phyloP scores from a whole-genome alignment of 2,113 vertebrate genomes.

The Butorides virescens region DNA sequence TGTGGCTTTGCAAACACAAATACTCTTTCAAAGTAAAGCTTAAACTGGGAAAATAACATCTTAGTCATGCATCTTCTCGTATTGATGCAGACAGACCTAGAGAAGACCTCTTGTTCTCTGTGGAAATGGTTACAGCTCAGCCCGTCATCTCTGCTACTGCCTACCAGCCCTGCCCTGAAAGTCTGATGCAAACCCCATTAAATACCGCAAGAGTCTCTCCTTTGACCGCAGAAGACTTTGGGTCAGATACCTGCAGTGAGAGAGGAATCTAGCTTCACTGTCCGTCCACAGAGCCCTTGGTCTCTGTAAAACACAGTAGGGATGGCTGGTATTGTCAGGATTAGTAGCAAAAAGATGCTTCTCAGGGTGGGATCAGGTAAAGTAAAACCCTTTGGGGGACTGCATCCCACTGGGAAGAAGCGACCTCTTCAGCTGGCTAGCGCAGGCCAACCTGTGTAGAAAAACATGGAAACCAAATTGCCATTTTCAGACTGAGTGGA shows the following conservation, averaged over 20 bases:
- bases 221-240: neutral
- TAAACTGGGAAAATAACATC: neutral
- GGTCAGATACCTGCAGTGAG: neutral
- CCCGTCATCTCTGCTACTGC: neutral
- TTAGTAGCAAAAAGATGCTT: neutral
- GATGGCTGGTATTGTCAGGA: neutral
- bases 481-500: neutral
- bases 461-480: neutral
- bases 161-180: neutral
- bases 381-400: neutral
- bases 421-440: neutral
- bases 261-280: neutral
- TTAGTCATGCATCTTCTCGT: neutral
- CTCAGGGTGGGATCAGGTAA: neutral
- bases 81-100: neutral
- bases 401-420: neutral
- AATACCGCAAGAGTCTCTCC: neutral
- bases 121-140: neutral
- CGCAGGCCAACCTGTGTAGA: neutral
- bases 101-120: neutral
- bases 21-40: neutral
- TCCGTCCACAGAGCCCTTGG: accelerated
- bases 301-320: neutral
- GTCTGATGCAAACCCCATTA: neutral
- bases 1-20: neutral